Evolutionary conservation across 2,113 vertebrate genomes (phyloP).

Genomic region (Prietella phreatophila): DNA sequence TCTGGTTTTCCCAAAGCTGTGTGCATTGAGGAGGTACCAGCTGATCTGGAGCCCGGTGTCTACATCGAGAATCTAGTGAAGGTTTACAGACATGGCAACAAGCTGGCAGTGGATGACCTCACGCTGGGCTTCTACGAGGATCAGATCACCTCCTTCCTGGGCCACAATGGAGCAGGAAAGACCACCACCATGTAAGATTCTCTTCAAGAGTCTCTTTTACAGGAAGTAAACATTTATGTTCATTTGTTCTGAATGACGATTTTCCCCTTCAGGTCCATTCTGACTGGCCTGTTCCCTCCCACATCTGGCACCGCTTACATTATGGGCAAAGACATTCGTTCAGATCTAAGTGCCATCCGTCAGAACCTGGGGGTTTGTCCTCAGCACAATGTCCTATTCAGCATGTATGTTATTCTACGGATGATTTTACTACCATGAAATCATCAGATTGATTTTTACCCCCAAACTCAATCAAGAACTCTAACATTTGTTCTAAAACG

Average conservation of each 20-base stretch:
- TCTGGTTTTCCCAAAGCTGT: slow-evolving; percentile 69
- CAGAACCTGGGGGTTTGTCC: slow-evolving; percentile 95
- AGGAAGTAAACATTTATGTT: neutral
- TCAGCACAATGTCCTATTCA: slow-evolving; percentile 96
- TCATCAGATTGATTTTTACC: neutral
- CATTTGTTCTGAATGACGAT: neutral
- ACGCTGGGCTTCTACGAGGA: slow-evolving; percentile 93
- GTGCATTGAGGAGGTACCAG: slow-evolving; percentile 90
- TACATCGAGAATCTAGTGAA: slow-evolving; percentile 96
- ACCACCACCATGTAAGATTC: slow-evolving; percentile 95
- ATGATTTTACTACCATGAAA: neutral
- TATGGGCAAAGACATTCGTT: slow-evolving; percentile 91
- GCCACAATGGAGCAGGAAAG: slow-evolving; percentile 97
- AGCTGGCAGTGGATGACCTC: slow-evolving; percentile 91
- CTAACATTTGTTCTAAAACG: slow-evolving; percentile 7
- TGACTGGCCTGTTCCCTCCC: slow-evolving; percentile 94
- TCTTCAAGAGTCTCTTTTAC: neutral
- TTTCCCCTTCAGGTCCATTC: slow-evolving; percentile 83
- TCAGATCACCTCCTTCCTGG: slow-evolving; percentile 96
- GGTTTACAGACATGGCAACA: slow-evolving; percentile 92
- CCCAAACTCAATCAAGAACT: neutral
- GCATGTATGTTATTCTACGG: slow-evolving; percentile 77
- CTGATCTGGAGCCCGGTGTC: slow-evolving; percentile 88
- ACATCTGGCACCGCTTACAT: slow-evolving; percentile 97
- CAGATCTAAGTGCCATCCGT: slow-evolving; percentile 85